phyloP scores from a whole-genome alignment of 2,888 invertebrate genomes.

The Lysandra bellargus region DNA sequence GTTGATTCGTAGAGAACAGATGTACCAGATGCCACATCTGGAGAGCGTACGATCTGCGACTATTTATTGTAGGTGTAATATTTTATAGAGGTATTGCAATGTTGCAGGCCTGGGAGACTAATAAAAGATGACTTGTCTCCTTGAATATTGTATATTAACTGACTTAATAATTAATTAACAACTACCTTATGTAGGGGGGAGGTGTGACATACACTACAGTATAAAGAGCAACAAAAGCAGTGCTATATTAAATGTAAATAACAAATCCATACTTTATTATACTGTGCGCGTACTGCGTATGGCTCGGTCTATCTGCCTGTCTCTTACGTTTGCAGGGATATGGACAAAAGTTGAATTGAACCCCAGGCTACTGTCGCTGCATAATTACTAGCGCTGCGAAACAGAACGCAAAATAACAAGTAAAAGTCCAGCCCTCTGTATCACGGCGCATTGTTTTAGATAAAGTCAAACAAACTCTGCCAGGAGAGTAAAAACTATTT shows the following conservation, averaged over 20 bases:
- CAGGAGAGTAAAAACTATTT: background rate
- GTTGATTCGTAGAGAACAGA: background rate
- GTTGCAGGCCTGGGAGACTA: too few species aligned
- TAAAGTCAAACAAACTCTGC: constrained; percentile 12
- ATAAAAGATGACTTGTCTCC: too few species aligned
- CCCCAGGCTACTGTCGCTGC: background rate
- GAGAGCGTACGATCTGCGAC: too few species aligned
- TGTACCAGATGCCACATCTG: background rate
- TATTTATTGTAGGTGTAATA: too few species aligned
- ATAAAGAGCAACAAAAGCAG: too few species aligned
- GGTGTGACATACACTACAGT: too few species aligned
- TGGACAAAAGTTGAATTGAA: background rate
- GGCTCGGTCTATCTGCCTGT: background rate
- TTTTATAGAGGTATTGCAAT: too few species aligned
- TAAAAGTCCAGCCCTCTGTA: background rate
- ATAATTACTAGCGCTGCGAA: background rate
- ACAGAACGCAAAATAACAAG: background rate
- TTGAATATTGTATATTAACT: too few species aligned
- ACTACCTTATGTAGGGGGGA: too few species aligned
- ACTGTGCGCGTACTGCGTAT: background rate
- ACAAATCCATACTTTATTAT: too few species aligned
- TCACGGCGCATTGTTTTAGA: constrained; percentile 15
- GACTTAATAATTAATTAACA: too few species aligned
- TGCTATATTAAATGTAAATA: too few species aligned
- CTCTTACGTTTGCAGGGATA: background rate